A percentile compares a stretch with the other conserved stretches of the same genome.
phyloP scores from a whole-genome alignment of 1,140 invertebrate species.

The Eumeta japonica region DNA sequence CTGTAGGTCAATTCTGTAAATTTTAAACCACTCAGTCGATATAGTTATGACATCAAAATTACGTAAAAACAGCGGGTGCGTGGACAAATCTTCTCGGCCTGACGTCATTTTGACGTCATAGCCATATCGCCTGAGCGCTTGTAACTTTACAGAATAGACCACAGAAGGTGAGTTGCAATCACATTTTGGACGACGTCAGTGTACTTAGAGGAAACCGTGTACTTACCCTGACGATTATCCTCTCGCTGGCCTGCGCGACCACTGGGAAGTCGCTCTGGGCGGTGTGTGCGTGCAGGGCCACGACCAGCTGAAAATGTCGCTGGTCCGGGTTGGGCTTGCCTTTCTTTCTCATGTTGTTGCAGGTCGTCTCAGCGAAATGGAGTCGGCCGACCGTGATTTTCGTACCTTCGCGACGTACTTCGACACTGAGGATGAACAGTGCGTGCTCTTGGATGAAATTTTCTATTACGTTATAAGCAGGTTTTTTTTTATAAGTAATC shows the following conservation, averaged over 20 bases:
- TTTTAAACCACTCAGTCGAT: no score
- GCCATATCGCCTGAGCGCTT: no score
- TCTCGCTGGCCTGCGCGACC: slow-evolving; percentile 87
- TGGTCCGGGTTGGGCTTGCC: slow-evolving; percentile 98
- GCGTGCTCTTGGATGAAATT: no score
- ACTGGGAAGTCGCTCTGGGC: slow-evolving; percentile 75
- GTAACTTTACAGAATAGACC: no score
- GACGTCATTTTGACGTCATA: no score
- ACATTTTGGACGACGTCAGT: no score
- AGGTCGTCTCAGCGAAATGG: slow-evolving; percentile 97
- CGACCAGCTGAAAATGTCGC: slow-evolving; percentile 90
- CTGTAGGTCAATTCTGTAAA: no score
- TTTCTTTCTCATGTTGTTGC: slow-evolving; percentile 98
- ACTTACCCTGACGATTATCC: slow-evolving; percentile 92
- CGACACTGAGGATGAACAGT: slow-evolving; percentile 71
- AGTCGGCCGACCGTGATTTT: slow-evolving; percentile 93
- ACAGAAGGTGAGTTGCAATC: no score
- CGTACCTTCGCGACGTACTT: slow-evolving; percentile 79
- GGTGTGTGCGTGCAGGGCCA: slow-evolving; percentile 88
- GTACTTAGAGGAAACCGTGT: slow-evolving; percentile 6
- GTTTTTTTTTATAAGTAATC: no score
- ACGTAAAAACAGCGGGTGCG: neutral
- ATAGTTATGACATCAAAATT: no score
- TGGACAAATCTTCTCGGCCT: neutral
- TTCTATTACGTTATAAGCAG: no score